Evolutionary conservation across 1,140 invertebrate genomes (phyloP).

Genomic region (Sipha flava): DNA sequence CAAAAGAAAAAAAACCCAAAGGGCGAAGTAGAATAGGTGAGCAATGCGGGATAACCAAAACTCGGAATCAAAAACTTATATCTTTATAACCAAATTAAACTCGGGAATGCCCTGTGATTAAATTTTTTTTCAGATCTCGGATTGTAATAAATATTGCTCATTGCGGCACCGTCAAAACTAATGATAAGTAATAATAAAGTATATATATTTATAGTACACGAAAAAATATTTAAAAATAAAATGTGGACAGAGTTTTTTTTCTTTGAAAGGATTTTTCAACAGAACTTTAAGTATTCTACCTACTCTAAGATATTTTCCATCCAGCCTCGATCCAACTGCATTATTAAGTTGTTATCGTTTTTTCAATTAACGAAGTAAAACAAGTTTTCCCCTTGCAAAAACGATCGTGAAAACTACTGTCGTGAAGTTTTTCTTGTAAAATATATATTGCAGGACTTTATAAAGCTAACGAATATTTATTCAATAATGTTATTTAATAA

Average conservation of each 20-base stretch:
- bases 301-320: background rate
- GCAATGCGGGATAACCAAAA: background rate
- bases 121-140: conserved; percentile 1
- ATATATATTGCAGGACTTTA: background rate
- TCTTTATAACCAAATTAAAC: conserved; percentile 30
- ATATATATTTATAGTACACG: background rate
- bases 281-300: background rate
- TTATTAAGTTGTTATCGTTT: conserved; percentile 26
- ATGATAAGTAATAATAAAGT: conserved; percentile 31
- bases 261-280: background rate
- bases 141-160: background rate
- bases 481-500: no score
- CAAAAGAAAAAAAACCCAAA: conserved; percentile 15
- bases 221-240: background rate
- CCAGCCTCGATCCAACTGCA: background rate
- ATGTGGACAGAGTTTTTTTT: background rate
- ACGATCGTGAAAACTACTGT: background rate
- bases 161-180: background rate
- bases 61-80: conserved; percentile 31
- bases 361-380: conserved; percentile 6
- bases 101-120: conserved; percentile 11
- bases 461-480: no score
- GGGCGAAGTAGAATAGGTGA: background rate
- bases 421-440: background rate
- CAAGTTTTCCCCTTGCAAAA: background rate